Evolutionary conservation across 2,888 invertebrate genomes (phyloP), one percentile per base, ranked within the genome.

Genomic region (Chalcosyrphus nemorum): DNA sequence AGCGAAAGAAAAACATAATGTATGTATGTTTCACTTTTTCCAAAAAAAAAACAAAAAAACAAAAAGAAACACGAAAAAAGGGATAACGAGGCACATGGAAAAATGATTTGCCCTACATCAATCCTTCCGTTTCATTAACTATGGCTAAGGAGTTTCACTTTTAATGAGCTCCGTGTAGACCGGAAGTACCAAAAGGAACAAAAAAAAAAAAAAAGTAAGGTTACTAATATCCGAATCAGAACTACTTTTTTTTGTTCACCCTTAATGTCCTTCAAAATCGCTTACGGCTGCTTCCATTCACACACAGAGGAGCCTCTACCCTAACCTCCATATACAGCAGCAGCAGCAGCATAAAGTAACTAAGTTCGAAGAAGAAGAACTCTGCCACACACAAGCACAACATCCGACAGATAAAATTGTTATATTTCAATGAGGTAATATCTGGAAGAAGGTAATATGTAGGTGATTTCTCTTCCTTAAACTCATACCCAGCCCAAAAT

Each of bases 61-160:
- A n/a, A n/a, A n/a, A n/a, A n/a, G n/a, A n/a, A n/a, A n/a, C n/a
- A n/a, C n/a, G n/a, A n/a, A n/a, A 66, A 54, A 21, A 35, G n/a
- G 74, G 74, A 75, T 75, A 75, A 75, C 75, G 47, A 75, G 75
- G 47, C 56, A 66, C 65, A 75, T 56, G 52, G 38, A 38, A 65
- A 56, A 41, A 50, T 66, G 27, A 57, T 66, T 75, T 66, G 65
- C 56, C 47, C 75, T 27, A 65, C 75, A 75, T 75, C 75, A 75
- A 75, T 57, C 57, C 66, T 75, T 75, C 65, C 56, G 65, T 57
- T 75, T 75, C 75, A 75, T 75, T 66, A 75, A 38, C 57, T 57
- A 47, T 50, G 56, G 75, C 65, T 66, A 66, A 65, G 75, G 50
- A 75, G 65, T 75, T 75, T 65, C 35, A 29, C 50, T 57, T 75